Base-by-base conservation (phyloP, 2,888 invertebrate species). In the Xestia c-nigrum region DNA sequence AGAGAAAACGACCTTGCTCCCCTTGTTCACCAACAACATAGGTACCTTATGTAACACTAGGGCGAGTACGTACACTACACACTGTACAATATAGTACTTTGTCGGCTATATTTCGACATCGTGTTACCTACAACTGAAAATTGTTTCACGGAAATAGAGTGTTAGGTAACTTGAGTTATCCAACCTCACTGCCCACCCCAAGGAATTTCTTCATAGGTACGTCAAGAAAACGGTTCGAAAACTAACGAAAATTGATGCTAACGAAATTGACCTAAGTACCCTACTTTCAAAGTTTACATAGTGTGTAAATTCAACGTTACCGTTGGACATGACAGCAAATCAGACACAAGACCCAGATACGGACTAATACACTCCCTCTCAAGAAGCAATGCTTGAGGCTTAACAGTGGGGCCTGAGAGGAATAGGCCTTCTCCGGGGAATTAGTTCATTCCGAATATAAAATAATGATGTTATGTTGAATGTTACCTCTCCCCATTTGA, bases 401-500 rank as follows among this genome's bases (percentile, higher is more conserved):
- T 16, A 24, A 38, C 10, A 24, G 12, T 31, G 6, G 2, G 24
- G 9, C 0, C 16, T 24, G 12, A 7, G 43, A 6, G 63, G 12
- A 14, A 40, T 43, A 57, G 40, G 14, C 3, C n/a, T 31, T 9
- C 9, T 47, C n/a, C 10, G 9, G 19, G 24, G 14, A 16, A 14
- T 43, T 16, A n/a, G 21, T 5, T 61, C 31, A 38, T 38, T 38
- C 10, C n/a, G 38, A 61, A 61, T 61, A 19, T 38, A 9, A 21
- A 52, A 43, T 55, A 50, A 24, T 43, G 47, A 50, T 38, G 38
- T 40, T 47, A 47, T 40, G 12, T n/a, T n/a, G 21, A 43, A 67
- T n/a, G 19, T 83, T 92, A 97, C 98, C 97, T 98, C 98, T 88
- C 98, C 98, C 98, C 98, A 98, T 92, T 97, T 98, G 76, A 98